Evolutionary conservation across 92 coral and sea anemone genomes (phyloP).

Genomic region (Chrysogorgia sp.): DNA sequence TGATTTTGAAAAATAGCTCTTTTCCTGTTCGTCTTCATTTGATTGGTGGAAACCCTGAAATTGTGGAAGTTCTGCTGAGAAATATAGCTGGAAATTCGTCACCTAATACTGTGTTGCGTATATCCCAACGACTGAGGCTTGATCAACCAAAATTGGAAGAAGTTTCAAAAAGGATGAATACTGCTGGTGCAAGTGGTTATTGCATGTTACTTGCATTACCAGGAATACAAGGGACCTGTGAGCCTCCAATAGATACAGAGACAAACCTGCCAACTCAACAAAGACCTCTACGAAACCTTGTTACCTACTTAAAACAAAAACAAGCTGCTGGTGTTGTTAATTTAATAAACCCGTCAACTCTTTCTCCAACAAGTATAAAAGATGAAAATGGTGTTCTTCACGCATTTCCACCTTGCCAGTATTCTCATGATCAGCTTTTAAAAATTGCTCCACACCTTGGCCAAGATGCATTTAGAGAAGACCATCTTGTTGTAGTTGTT

Average conservation of each 20-base stretch:
- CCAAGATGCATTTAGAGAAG: constrained; percentile 97
- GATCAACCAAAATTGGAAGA: constrained; percentile 99
- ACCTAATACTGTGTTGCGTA: constrained; percentile 83
- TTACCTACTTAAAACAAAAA: constrained; percentile 96
- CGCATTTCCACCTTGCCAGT: constrained; percentile 99
- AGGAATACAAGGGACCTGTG: constrained; percentile 82
- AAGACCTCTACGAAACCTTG: constrained; percentile 96
- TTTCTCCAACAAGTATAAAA: constrained; percentile 69
- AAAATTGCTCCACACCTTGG: constrained; percentile 99
- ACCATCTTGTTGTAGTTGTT: constrained; percentile 97
- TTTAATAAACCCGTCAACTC: constrained; percentile 77
- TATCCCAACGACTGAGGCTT: constrained; percentile 97
- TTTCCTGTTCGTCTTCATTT: constrained; percentile 99
- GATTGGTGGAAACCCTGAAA: constrained; percentile 99
- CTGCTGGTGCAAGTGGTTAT: constrained; percentile 97
- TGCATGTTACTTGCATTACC: constrained; percentile 99
- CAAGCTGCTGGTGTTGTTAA: constrained; percentile 99
- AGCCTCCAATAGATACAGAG: constrained; percentile 75
- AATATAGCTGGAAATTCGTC: constrained; percentile 69
- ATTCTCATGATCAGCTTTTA: constrained; percentile 97
- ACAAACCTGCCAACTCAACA: constrained; percentile 88
- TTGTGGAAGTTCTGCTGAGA: constrained; percentile 93
- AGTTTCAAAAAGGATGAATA: constrained; percentile 96
- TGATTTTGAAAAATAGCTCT: constrained; percentile 97
- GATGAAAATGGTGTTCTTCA: constrained; percentile 98